Evolutionary conservation across 2,888 invertebrate genomes (phyloP).

Genomic region (Drosophila eohydei): DNA sequence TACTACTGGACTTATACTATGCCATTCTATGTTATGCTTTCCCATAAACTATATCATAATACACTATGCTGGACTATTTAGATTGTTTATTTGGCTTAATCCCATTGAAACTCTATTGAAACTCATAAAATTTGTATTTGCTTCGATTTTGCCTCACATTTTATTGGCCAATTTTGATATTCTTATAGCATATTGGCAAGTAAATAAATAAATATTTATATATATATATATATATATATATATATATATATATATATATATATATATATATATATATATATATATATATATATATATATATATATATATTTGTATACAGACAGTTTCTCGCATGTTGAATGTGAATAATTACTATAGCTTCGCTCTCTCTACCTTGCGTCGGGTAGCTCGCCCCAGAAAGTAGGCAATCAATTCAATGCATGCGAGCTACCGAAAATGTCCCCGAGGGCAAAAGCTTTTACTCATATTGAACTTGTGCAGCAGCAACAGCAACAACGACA

Average conservation of each 20-base stretch:
- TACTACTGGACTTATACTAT: background rate
- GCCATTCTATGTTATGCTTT: background rate
- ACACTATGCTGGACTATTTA: background rate
- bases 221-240: background rate
- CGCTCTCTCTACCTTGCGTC: background rate
- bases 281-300: no score
- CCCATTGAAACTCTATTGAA: background rate
- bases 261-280: background rate
- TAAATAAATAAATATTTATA: background rate
- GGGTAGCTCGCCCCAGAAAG: constrained; percentile 33
- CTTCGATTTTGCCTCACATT: background rate
- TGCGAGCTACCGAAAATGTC: constrained; percentile 21
- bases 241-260: background rate
- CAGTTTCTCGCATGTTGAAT: constrained; percentile 13
- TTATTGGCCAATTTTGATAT: constrained; percentile 5
- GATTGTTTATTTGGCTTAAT: background rate
- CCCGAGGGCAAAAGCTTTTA: constrained; percentile 41
- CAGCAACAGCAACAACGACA: constrained; percentile 1
- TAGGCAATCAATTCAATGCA: constrained; percentile 48
- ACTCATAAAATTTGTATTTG: background rate
- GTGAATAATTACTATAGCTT: constrained; percentile 28
- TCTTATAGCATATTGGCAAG: constrained; percentile 4
- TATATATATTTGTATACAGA: background rate
- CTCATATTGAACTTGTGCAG: constrained; percentile 33
- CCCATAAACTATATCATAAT: background rate